Conservation (phyloP, 1,140 invertebrate species). For the Goniozus legneri region DNA sequence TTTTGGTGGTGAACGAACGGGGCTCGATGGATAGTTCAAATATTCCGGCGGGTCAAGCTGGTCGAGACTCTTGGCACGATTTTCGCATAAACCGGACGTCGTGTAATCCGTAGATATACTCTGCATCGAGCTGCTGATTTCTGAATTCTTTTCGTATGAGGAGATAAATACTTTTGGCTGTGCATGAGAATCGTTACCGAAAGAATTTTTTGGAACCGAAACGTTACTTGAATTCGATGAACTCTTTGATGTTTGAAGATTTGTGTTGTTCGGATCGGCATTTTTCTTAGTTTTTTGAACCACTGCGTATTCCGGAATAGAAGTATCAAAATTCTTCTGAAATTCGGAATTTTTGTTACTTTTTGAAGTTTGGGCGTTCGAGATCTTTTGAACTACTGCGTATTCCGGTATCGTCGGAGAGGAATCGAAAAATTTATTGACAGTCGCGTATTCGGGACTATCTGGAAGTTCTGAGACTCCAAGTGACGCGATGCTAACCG, state of each 20-base stretch:
- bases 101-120: slow-evolving; percentile 34
- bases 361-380: slow-evolving; percentile 13
- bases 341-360: slow-evolving; percentile 3
- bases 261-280: slow-evolving; percentile 21
- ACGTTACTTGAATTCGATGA: slow-evolving; percentile 12
- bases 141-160: slow-evolving; percentile 21
- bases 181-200: slow-evolving; percentile 18
- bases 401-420: slow-evolving; percentile 45
- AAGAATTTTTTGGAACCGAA: slow-evolving; percentile 10
- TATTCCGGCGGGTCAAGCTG: slow-evolving; percentile 34
- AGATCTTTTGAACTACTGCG: slow-evolving; percentile 44
- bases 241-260: slow-evolving; percentile 18
- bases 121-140: slow-evolving; percentile 27
- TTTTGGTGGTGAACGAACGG: slow-evolving; percentile 40
- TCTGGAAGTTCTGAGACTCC: slow-evolving; percentile 30
- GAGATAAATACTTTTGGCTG: slow-evolving; percentile 27
- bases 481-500: slow-evolving; percentile 32
- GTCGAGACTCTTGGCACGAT: slow-evolving; percentile 32
- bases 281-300: slow-evolving; percentile 41
- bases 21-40: slow-evolving; percentile 32
- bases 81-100: no score
- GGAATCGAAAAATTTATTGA: slow-evolving; percentile 40
- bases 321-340: slow-evolving; percentile 6
- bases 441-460: slow-evolving; percentile 45
- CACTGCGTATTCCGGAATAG: slow-evolving; percentile 39